These are phyloP conservation scores for Nyctereutes procyonoides DNA, from an alignment of 2,113 vertebrate species.

Conservation along the genomic window DNA sequence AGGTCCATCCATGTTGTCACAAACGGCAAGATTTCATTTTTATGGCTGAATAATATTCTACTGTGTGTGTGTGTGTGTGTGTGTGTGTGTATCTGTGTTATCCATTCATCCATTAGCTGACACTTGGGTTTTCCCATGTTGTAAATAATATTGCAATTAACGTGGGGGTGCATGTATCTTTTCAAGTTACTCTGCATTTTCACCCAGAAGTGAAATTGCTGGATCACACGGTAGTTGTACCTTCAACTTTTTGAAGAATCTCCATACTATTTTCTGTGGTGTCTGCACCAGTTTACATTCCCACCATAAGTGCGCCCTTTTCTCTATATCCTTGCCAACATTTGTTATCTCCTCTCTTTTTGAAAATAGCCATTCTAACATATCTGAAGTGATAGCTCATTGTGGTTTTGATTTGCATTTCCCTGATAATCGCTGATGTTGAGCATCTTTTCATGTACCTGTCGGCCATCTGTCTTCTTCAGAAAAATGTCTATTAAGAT, in stretches of 20 bases:
- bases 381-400: neutral
- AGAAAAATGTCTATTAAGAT: neutral
- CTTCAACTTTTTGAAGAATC: neutral
- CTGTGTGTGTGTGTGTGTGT: neutral
- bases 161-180: neutral
- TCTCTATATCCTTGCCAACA: neutral
- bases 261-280: neutral
- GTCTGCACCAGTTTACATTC: neutral
- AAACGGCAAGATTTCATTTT: neutral
- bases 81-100: neutral
- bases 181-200: neutral
- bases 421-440: neutral
- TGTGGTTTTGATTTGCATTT: neutral
- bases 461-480: neutral
- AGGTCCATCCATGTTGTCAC: neutral
- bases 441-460: neutral
- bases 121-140: neutral
- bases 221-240: neutral
- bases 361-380: neutral
- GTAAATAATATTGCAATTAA: neutral
- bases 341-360: neutral
- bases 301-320: neutral
- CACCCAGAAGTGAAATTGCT: neutral
- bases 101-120: neutral
- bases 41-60: neutral